Evolutionary conservation across 2,797 vertebrate genomes (phyloP), one percentile per base, ranked within the genome.

Genomic region (Tangara arthus): DNA sequence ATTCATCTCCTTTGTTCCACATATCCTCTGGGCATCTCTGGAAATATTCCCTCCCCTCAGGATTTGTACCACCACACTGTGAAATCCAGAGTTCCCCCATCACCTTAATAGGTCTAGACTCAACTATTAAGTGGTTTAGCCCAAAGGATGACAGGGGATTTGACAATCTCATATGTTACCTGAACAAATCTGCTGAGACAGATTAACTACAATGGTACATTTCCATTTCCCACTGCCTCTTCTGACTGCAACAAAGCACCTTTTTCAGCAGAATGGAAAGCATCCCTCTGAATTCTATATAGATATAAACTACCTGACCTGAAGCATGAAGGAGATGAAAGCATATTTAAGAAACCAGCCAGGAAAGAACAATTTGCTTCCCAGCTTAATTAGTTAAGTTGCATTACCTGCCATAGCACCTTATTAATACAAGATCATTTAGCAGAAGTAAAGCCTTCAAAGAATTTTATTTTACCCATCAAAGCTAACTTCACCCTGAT

Each of bases 151-250:
- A 63, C 89, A 94, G 59, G 46, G 34, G n/a, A 92, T 92, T 88
- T 96, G 95, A 96, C 94, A 97, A 63, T 22, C 72, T 93, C 72
- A 28, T 86, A 68, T 3, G 83, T 94, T 87, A 93, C 26, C 4
- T 35, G 87, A 91, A 42, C 78, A 93, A 83, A 79, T 76, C 90
- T 88, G 50, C 70, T 83, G 81, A 77, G 91, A 87, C 60, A 87
- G 71, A 89, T 93, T 69, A 95, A 78, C 41, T 72, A 37, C 68
- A 11, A 3, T 26, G 70, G 32, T 49, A 47, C 41, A 55, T 90
- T 72, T 89, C 87, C 78, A 49, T 82, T 88, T 92, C 87, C 89
- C 66, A 18, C 79, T 89, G 82, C 57, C 71, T 90, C 52, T 78
- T 56, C 71, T 42, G 41, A 63, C 39, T 56, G 64, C 87, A 79